phyloP scores from a whole-genome alignment of 1,140 invertebrate species.

The Drosophila oshimai region DNA sequence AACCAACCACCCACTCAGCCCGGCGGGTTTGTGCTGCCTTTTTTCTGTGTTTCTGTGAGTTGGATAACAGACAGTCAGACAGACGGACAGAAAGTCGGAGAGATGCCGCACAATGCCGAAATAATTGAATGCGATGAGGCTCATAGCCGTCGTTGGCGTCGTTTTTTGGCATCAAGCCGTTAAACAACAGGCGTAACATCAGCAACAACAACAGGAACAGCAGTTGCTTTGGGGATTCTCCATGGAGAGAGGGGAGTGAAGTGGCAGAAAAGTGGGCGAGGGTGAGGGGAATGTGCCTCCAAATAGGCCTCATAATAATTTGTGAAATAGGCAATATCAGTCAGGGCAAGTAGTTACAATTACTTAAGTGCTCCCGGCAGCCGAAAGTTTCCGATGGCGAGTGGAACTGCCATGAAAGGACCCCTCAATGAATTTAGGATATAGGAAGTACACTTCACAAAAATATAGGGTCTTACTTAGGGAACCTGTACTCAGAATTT shows the following conservation, averaged over 20 bases:
- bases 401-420: not conserved
- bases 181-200: constrained; percentile 74
- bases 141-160: constrained; percentile 65
- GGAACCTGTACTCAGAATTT: too few species aligned
- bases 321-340: constrained; percentile 80
- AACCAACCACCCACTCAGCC: constrained; percentile 20
- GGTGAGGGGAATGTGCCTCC: constrained; percentile 59
- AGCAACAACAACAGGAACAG: constrained; percentile 22
- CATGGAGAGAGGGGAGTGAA: constrained; percentile 4
- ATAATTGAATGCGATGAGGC: constrained; percentile 81
- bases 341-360: constrained; percentile 77
- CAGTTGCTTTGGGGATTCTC: constrained; percentile 28
- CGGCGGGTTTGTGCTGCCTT: constrained; percentile 20
- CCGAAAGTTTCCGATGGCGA: constrained; percentile 20
- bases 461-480: not conserved
- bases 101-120: constrained; percentile 68
- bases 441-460: not conserved
- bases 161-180: constrained; percentile 79
- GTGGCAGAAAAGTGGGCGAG: constrained; percentile 1
- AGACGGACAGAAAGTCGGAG: constrained; percentile 27
- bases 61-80: constrained; percentile 17
- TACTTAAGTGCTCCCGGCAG: constrained; percentile 73
- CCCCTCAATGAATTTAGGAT: not conserved
- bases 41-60: constrained; percentile 7
- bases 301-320: constrained; percentile 79